Evolutionary conservation across 2,113 vertebrate genomes (phyloP).

Genomic region (Scolopax mira): DNA sequence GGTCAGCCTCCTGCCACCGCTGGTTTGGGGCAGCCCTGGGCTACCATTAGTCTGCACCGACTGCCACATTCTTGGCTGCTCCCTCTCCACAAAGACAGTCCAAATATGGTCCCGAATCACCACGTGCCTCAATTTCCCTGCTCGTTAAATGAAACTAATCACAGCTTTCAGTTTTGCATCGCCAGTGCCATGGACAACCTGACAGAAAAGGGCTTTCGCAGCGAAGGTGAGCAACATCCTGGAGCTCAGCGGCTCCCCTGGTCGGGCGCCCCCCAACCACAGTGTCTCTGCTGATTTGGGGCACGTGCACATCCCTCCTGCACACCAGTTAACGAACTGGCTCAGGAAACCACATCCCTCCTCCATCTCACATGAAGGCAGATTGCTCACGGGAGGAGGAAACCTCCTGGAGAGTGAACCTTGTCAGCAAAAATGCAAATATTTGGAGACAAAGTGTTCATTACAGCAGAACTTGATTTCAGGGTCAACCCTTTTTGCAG

Average conservation of each 20-base stretch:
- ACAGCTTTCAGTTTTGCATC: too few species aligned
- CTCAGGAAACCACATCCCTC: neutral
- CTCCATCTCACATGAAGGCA: slow-evolving; percentile 3
- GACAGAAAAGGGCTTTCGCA: neutral
- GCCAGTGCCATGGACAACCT: neutral
- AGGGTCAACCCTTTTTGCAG: slow-evolving; percentile 67
- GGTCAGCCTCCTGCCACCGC: accelerated
- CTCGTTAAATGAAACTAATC: neutral
- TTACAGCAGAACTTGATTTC: slow-evolving; percentile 68
- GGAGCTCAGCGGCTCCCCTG: neutral
- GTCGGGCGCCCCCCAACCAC: accelerated
- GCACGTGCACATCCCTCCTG: neutral
- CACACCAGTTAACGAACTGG: neutral
- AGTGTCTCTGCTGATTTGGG: neutral
- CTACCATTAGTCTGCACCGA: neutral
- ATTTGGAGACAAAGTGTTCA: slow-evolving; percentile 68
- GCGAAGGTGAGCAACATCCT: neutral
- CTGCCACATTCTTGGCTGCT: neutral
- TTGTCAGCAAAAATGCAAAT: slow-evolving; percentile 73
- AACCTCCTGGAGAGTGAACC: slow-evolving; percentile 64
- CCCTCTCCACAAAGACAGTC: neutral
- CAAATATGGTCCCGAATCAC: accelerated
- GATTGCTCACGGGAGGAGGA: slow-evolving; percentile 49
- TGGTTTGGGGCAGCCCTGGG: neutral
- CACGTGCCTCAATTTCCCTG: neutral